Evolutionary conservation across 2,888 invertebrate genomes (phyloP).

Genomic region (Aelia acuminata): DNA sequence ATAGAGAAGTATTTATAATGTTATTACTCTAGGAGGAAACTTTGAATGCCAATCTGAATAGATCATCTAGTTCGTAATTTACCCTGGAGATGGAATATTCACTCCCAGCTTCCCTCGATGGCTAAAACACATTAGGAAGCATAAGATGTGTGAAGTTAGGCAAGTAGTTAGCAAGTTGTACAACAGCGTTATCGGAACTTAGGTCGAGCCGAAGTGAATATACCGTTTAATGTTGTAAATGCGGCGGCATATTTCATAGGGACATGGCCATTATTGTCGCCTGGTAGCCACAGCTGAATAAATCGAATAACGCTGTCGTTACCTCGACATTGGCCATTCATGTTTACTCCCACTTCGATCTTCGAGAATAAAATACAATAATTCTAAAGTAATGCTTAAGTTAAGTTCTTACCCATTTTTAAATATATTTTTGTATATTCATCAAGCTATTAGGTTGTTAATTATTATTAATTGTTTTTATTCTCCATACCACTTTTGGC

Average conservation of each 20-base stretch:
- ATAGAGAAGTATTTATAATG: no score
- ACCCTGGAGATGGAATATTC: neutral
- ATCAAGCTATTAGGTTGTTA: no score
- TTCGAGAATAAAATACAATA: no score
- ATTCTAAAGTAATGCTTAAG: no score
- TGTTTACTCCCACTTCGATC: neutral
- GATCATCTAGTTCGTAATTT: neutral
- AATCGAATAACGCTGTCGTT: neutral
- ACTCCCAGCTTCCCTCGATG: neutral
- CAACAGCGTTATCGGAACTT: conserved; percentile 11
- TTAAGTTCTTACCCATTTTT: no score
- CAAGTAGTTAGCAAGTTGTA: conserved; percentile 27
- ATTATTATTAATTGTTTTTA: no score
- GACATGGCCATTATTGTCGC: neutral
- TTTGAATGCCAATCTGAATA: neutral
- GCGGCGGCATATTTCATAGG: neutral
- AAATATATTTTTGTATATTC: no score
- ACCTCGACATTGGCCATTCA: no score
- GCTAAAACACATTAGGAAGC: neutral
- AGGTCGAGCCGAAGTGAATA: neutral
- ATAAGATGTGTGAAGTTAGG: neutral
- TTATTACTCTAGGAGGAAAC: no score
- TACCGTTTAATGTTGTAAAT: neutral
- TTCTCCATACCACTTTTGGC: no score
- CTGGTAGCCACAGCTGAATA: neutral